Percentiles rank a stretch among this genome's conserved stretches.
Evolutionary conservation across 2,888 invertebrate species (phyloP).

Genomic region (Cantharis lateralis): DNA sequence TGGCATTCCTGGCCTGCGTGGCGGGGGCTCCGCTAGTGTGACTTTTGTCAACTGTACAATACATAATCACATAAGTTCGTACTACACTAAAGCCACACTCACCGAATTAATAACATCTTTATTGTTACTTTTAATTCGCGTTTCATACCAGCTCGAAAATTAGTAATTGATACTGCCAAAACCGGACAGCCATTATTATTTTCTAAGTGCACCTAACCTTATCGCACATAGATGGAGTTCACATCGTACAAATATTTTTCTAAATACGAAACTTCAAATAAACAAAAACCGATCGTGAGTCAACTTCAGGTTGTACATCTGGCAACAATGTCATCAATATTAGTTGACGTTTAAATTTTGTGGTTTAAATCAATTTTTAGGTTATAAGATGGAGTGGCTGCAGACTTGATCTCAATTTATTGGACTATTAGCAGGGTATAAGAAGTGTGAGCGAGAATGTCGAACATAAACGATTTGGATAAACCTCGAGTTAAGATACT

Average conservation of each 20-base stretch:
- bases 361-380: neutral
- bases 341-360: neutral
- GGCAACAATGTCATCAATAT: neutral
- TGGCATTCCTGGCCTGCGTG: constrained; percentile 72
- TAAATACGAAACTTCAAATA: neutral
- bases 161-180: constrained; percentile 51
- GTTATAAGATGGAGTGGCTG: neutral
- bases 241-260: neutral
- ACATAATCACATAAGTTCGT: constrained; percentile 62
- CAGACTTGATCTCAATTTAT: neutral
- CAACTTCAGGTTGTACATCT: neutral
- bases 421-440: neutral
- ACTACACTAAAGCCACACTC: constrained; percentile 58
- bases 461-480: neutral
- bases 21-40: constrained; percentile 74
- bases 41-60: constrained; percentile 77
- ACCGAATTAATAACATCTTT: constrained; percentile 64
- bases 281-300: neutral
- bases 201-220: constrained; percentile 45
- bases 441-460: neutral
- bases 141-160: constrained; percentile 44
- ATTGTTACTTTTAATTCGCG: constrained; percentile 45
- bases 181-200: constrained; percentile 54
- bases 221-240: constrained; percentile 49
- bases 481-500: constrained; percentile 60